phyloP scores from a whole-genome alignment of 1,140 invertebrate genomes.

The Dysdera silvatica region DNA sequence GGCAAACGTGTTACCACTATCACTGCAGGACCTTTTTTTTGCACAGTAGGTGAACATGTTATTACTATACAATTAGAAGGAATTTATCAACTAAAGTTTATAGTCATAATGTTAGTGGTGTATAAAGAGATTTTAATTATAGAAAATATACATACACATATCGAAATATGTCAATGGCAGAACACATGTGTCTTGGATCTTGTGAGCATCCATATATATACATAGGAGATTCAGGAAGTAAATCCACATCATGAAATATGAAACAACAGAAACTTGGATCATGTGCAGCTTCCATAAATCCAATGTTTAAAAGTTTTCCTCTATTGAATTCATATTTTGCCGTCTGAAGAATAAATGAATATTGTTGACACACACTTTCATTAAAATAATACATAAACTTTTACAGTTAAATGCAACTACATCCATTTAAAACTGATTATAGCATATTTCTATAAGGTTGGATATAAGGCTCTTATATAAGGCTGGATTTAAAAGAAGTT shows the following conservation, averaged over 20 bases:
- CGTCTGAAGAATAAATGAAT: constrained; percentile 19
- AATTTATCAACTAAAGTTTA: not conserved
- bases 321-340: constrained; percentile 33
- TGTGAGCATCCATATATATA: constrained; percentile 34
- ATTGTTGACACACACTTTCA: no score
- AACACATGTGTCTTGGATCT: constrained; percentile 34
- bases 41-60: no score
- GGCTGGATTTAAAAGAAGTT: no score
- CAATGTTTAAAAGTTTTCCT: constrained; percentile 47
- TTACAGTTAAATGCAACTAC: no score
- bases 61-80: not conserved
- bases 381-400: no score
- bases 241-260: constrained; percentile 53
- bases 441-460: no score
- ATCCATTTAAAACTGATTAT: no score
- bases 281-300: constrained; percentile 42
- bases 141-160: constrained; percentile 26
- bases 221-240: constrained; percentile 48
- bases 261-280: constrained; percentile 45
- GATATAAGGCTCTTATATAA: no score
- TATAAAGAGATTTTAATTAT: not conserved
- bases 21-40: not conserved
- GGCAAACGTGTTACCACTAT: not conserved
- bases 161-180: constrained; percentile 34
- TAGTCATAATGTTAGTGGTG: not conserved